Percentiles rank a stretch among this genome's conserved stretches.
These are phyloP conservation scores for Connochaetes taurinus DNA, from an alignment of 2,113 vertebrate species.

Conservation along the genomic window DNA sequence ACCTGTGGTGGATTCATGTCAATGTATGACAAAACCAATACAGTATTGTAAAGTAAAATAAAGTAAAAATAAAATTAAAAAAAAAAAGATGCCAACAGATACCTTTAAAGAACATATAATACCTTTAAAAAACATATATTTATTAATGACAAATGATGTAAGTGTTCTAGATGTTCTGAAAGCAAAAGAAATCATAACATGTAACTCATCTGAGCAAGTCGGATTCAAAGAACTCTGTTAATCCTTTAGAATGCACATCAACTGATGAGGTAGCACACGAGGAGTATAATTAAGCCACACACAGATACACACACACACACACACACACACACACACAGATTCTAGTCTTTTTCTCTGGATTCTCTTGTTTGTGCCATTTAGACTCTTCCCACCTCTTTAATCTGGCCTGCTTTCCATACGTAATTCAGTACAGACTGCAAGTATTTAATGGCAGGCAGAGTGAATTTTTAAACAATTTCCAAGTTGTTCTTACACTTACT, in stretches of 20 bases:
- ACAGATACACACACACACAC: background rate
- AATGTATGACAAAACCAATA: too few species aligned
- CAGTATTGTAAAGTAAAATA: too few species aligned
- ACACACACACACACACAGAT: background rate
- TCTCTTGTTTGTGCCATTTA: background rate
- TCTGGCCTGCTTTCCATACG: background rate
- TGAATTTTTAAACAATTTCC: background rate
- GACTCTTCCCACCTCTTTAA: background rate
- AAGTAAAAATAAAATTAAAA: too few species aligned
- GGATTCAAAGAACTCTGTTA: background rate
- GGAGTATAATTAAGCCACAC: background rate
- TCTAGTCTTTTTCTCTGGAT: background rate
- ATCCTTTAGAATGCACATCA: background rate
- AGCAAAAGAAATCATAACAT: background rate
- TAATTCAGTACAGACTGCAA: background rate
- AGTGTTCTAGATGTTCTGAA: background rate
- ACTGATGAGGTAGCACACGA: background rate
- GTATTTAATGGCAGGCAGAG: background rate
- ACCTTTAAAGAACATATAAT: background rate
- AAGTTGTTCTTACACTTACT: background rate
- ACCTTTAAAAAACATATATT: background rate
- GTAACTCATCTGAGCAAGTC: background rate
- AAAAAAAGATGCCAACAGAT: background rate
- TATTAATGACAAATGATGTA: background rate
- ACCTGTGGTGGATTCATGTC: too few species aligned